phyloP scores from a whole-genome alignment of 2,888 invertebrate genomes.

The Hirtodrosophila duncani region DNA sequence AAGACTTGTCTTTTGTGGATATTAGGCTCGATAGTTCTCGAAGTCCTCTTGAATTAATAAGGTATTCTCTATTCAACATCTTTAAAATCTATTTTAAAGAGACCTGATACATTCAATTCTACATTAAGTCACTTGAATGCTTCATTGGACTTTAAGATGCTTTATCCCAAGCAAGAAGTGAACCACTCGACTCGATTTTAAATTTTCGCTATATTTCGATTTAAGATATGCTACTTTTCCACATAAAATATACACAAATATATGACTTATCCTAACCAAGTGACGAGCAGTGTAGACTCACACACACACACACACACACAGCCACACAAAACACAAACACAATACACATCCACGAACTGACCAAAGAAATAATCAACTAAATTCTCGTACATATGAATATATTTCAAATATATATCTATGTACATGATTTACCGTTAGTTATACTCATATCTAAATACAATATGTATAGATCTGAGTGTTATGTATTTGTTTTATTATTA shows the following conservation, averaged over 20 bases:
- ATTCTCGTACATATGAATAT: constrained; percentile 34
- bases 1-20: no score
- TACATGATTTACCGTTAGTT: constrained; percentile 33
- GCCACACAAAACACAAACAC: constrained; percentile 11
- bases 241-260: constrained; percentile 31
- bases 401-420: constrained; percentile 23
- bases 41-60: no score
- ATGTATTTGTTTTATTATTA: constrained; percentile 22
- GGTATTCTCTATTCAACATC: no score
- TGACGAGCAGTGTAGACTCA: constrained; percentile 11
- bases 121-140: no score
- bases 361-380: constrained; percentile 38
- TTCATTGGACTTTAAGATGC: no score
- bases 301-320: constrained; percentile 16
- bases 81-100: no score
- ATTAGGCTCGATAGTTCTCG: no score
- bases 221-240: constrained; percentile 14
- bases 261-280: constrained; percentile 42
- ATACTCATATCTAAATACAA: constrained; percentile 43
- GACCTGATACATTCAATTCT: no score
- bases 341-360: constrained; percentile 48
- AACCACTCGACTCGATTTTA: no score
- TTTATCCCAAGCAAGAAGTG: no score
- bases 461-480: no score
- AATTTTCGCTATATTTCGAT: no score